Evolutionary conservation across 2,888 invertebrate genomes (phyloP), one percentile per base, ranked within the genome.

Genomic region (Megamerina dolium): DNA sequence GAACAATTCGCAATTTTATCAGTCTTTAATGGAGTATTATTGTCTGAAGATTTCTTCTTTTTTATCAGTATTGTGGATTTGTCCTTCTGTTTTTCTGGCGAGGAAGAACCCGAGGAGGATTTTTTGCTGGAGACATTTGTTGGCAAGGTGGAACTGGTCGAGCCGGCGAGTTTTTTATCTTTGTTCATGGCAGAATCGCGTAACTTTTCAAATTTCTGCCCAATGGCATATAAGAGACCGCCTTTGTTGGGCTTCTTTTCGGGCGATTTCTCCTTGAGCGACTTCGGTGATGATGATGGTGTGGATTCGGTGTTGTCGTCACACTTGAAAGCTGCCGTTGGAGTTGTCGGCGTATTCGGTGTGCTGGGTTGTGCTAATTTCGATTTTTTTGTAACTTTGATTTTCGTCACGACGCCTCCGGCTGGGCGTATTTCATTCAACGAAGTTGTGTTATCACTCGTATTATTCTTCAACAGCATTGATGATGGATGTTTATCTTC

Each of bases 121-220:
- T 70, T 71, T 60, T 63, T 57, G 50, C 57, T 55, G 48, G 57
- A 53, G 46, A 51, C 50, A 45, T 63, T 63, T 3, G 57, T 34
- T 48, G 57, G 38, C 35, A 43, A 46, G 43, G 26, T 50, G 33
- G 45, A 30, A 2, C 33, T 48, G 33, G 1, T 42, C 23, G 41
- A 16, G 6, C 41, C 29, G 9, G 27, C n/a, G 17, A 47, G 41
- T 23, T 64, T 66, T 37, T 63, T 67, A 3, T 68, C 68, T 35
- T 63, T 67, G 48, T 73, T 74, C 37, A 77, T 75, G 2, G 79
- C 68, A 16, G 72, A 72, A 46, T 72, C 73, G 2, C 77, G 73
- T 27, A 85, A 75, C 63, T 83, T 85, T 67, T 85, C 85, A 59
- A 84, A 75, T 64, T 83, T 84, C 60, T 85, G 86, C 33, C 89